A percentile compares a stretch with the other conserved stretches of the same genome.
These are phyloP conservation scores for Lordiphosa fenestrarum DNA, from an alignment of 2,888 invertebrate genomes.

Conservation along the genomic window DNA sequence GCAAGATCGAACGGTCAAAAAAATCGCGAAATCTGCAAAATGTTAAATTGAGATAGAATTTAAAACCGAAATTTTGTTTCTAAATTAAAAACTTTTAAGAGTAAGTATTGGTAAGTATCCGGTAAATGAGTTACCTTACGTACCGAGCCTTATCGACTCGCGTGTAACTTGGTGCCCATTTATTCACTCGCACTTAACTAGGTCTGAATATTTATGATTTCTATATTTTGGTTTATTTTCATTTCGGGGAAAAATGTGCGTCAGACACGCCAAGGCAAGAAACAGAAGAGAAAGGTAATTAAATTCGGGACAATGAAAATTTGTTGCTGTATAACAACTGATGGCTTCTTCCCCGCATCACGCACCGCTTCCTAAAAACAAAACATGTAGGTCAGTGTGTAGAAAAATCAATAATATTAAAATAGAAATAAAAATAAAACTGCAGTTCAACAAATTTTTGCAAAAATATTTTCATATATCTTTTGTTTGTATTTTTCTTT, in stretches of 20 bases:
- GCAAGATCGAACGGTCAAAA: no score
- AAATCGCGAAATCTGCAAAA: no score
- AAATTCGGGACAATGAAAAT: conserved; percentile 61
- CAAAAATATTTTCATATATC: conserved; percentile 11
- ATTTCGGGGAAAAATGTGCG: conserved; percentile 36
- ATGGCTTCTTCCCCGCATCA: neutral
- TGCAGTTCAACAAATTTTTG: conserved; percentile 6
- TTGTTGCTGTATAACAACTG: conserved; percentile 36
- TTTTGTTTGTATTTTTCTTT: conserved; percentile 15
- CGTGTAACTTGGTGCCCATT: conserved; percentile 52
- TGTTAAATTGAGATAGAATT: no score
- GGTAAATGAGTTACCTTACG: neutral
- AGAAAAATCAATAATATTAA: conserved; percentile 52
- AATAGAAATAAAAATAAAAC: conserved; percentile 21
- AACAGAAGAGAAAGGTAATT: conserved; percentile 48
- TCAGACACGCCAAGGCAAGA: conserved; percentile 41
- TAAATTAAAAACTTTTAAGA: no score
- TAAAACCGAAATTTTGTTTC: no score
- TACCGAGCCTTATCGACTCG: conserved; percentile 13
- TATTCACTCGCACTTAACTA: conserved; percentile 12
- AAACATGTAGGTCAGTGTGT: conserved; percentile 60
- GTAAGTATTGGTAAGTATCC: neutral
- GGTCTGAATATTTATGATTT: conserved; percentile 56
- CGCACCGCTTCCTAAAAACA: neutral
- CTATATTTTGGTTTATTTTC: conserved; percentile 19